A percentile compares a stretch with the other conserved stretches of the same genome.
Conservation (phyloP, 2,888 invertebrate genomes). For the Agrilus cyanescens region DNA sequence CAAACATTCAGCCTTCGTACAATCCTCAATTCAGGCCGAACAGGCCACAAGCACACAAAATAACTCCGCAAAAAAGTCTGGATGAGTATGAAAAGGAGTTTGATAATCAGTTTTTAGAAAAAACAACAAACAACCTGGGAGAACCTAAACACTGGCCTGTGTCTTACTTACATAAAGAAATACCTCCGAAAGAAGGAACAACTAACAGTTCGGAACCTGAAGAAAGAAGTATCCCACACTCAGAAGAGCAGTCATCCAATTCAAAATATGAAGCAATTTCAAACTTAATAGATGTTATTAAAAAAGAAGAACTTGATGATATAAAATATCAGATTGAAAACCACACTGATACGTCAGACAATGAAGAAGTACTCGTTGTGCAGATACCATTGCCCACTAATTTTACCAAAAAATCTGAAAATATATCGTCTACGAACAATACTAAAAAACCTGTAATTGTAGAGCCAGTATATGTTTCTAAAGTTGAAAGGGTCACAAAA, state of each 20-base stretch:
- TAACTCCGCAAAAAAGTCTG: slow-evolving; percentile 33
- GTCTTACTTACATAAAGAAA: slow-evolving; percentile 67
- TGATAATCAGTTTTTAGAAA: slow-evolving; percentile 35
- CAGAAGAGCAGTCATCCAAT: slow-evolving; percentile 8
- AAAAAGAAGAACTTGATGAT: slow-evolving; percentile 30
- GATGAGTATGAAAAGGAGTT: slow-evolving; percentile 32
- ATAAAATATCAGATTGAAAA: slow-evolving; percentile 30
- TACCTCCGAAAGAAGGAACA: slow-evolving; percentile 59
- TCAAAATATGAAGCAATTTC: slow-evolving; percentile 28
- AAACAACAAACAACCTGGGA: slow-evolving; percentile 40
- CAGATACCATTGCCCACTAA: slow-evolving; percentile 31
- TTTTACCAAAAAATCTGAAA: slow-evolving; percentile 17
- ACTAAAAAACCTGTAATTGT: slow-evolving; percentile 1
- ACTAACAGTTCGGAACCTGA: slow-evolving; percentile 19
- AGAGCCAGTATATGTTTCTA: no score
- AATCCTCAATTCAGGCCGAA: slow-evolving; percentile 26
- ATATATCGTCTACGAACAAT: not conserved
- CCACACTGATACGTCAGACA: slow-evolving; percentile 25
- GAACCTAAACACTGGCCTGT: slow-evolving; percentile 57
- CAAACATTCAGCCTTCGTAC: not conserved
- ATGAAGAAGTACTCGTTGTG: slow-evolving; percentile 26
- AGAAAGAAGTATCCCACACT: slow-evolving; percentile 15
- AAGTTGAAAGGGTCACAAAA: slow-evolving; percentile 2
- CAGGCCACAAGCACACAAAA: slow-evolving; percentile 27
- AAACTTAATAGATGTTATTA: slow-evolving; percentile 31